Conservation (phyloP, 2,888 invertebrate genomes). For the Mythimna lalbum region DNA sequence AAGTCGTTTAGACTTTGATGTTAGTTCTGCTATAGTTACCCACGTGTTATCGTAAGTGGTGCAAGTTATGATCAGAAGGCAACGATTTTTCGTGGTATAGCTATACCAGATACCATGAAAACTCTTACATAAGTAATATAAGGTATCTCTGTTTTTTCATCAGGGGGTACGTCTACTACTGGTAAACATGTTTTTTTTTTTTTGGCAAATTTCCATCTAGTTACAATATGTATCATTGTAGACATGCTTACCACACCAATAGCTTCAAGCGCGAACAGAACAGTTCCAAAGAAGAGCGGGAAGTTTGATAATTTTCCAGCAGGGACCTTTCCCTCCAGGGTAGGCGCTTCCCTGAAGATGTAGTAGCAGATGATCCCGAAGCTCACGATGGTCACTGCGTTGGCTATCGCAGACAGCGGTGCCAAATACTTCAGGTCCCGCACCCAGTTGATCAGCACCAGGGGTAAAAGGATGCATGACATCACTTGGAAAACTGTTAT, state of each 20-base stretch:
- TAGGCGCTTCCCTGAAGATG: constrained; percentile 93
- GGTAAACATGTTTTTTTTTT: not conserved
- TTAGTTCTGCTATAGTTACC: too few species aligned
- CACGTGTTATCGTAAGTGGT: too few species aligned
- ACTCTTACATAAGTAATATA: too few species aligned
- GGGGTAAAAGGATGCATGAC: constrained; percentile 93
- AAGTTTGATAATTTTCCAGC: constrained; percentile 93
- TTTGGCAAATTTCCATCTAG: not conserved
- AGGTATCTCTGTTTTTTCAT: too few species aligned
- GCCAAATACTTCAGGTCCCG: constrained; percentile 96
- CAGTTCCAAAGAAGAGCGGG: constrained; percentile 98
- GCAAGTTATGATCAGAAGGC: too few species aligned
- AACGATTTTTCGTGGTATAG: too few species aligned
- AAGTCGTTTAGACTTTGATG: too few species aligned
- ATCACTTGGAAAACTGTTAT: constrained; percentile 92
- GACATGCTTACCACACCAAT: constrained; percentile 95
- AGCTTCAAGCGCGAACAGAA: constrained; percentile 98
- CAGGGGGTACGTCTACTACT: too few species aligned
- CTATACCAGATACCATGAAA: too few species aligned
- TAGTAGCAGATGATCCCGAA: constrained; percentile 97
- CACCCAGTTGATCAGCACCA: constrained; percentile 95
- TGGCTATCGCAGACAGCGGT: constrained; percentile 97
- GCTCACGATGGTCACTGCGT: constrained; percentile 95
- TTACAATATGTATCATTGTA: not conserved
- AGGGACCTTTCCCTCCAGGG: constrained; percentile 91